Base-by-base conservation (phyloP, 2,113 vertebrate genomes). In the Microcebus tavaratra region DNA sequence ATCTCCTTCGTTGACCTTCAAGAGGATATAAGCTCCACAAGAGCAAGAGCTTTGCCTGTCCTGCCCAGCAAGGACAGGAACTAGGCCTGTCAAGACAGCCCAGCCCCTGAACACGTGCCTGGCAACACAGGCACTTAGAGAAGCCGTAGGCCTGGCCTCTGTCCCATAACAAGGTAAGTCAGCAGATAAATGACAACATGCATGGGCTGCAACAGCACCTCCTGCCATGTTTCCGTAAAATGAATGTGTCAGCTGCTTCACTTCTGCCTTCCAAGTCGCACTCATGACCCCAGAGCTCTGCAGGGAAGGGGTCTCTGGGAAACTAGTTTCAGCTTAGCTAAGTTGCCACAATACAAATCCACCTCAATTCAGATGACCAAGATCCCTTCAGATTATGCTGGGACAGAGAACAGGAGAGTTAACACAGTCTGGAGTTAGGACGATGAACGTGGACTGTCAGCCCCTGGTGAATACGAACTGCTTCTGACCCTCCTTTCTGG, bases 181-280 rank as follows among this genome's bases (percentile, higher is more conserved):
- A 29, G 82, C 27, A 21, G 14, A 17, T 42, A 9, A 21, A 48
- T 5, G 36, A 59, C 55, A 4, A 1, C 18, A 8, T 13, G 8
- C 7, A 1, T 0, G 65, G 75, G 31, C 34, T 29, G 20, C 48
- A 0, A 5, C 6, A 7, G n/a, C 1, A 0, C 31, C 55, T 13
- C 21, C 0, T 11, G 2, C 75, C 2, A 9, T 0, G 34, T 70
- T 55, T 25, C 75, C n/a, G 0, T 14, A 45, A 73, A 12, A 23
- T 6, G 45, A 29, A 13, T 12, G 1, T 7, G 6, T 48, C 67
- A 5, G 53, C 36, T 10, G 78, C 61, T 80, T 48, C 8, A 0
- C 5, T 20, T 27, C 53, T 36, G 1, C 31, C 88, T 87, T 61
- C 50, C 31, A n/a, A 7, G 8, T 34, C 73, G 42, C 25, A 6